Evolutionary conservation across 2,888 invertebrate genomes (phyloP).

Genomic region (Dicycla oo): DNA sequence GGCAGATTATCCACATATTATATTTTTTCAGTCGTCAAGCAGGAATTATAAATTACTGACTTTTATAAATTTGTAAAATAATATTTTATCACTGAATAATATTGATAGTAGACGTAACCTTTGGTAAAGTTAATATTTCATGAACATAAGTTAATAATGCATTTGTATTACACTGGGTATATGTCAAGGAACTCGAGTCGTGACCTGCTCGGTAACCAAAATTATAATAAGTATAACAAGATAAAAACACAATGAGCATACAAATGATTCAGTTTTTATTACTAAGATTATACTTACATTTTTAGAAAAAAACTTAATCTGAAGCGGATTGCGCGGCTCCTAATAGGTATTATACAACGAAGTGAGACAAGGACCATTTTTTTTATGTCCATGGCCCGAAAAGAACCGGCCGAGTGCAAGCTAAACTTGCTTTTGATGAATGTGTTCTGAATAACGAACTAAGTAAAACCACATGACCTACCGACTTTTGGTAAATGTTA

Average conservation of each 20-base stretch:
- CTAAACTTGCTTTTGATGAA: constrained; percentile 73
- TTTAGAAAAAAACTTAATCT: constrained; percentile 12
- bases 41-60: background rate
- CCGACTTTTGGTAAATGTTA: constrained; percentile 19
- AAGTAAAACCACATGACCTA: constrained; percentile 53
- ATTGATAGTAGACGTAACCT: background rate
- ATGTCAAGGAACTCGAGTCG: constrained; percentile 42
- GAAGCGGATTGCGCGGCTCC: background rate
- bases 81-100: constrained; percentile 12
- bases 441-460: constrained; percentile 73
- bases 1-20: too few relatives aligned
- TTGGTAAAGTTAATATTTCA: constrained; percentile 17
- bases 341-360: constrained; percentile 54
- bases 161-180: constrained; percentile 11
- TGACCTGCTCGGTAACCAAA: constrained; percentile 20
- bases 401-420: constrained; percentile 78
- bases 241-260: constrained; percentile 19
- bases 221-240: constrained; percentile 18
- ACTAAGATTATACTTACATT: constrained; percentile 15
- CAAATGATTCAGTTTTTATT: constrained; percentile 21
- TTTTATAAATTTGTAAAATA: constrained; percentile 4
- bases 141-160: constrained; percentile 23
- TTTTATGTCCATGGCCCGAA: constrained; percentile 82
- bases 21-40: background rate
- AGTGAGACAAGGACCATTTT: constrained; percentile 75